phyloP scores from a whole-genome alignment of 2,797 vertebrate species.

The Sciaenops ocellatus region DNA sequence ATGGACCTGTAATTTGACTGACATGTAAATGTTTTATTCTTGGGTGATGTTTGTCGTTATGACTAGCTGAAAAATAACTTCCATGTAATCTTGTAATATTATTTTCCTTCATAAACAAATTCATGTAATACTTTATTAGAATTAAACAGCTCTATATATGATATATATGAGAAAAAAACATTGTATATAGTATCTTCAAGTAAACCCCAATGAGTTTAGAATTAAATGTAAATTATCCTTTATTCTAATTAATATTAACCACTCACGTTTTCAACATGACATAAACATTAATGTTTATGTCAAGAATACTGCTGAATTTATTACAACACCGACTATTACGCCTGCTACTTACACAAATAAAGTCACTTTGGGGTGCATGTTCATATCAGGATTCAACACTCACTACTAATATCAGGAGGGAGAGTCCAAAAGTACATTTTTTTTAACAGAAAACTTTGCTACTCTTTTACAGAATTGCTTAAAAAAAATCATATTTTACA shows the following conservation, averaged over 20 bases:
- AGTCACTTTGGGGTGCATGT: conserved; percentile 29
- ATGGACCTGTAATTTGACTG: neutral
- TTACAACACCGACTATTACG: neutral
- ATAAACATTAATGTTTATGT: conserved; percentile 42
- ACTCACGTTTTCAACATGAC: conserved; percentile 28
- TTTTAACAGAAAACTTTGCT: neutral
- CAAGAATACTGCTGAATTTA: conserved; percentile 1
- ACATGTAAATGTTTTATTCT: neutral
- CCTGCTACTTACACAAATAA: conserved; percentile 17
- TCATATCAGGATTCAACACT: conserved; percentile 22
- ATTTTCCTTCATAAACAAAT: neutral
- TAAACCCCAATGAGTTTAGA: neutral
- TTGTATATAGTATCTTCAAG: neutral
- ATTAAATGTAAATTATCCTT: neutral
- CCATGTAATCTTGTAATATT: neutral
- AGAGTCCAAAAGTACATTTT: neutral
- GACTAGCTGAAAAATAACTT: no score
- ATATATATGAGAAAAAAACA: neutral
- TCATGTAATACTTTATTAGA: neutral
- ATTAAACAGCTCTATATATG: neutral
- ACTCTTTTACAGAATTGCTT: neutral
- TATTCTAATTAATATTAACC: conserved; percentile 18
- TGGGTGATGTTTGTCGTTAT: no score
- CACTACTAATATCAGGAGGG: conserved; percentile 31
- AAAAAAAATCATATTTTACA: conserved; percentile 5